Evolutionary conservation across 1,140 invertebrate species (phyloP), one percentile per base, ranked within the genome.

Genomic region (Hyles vespertilio): DNA sequence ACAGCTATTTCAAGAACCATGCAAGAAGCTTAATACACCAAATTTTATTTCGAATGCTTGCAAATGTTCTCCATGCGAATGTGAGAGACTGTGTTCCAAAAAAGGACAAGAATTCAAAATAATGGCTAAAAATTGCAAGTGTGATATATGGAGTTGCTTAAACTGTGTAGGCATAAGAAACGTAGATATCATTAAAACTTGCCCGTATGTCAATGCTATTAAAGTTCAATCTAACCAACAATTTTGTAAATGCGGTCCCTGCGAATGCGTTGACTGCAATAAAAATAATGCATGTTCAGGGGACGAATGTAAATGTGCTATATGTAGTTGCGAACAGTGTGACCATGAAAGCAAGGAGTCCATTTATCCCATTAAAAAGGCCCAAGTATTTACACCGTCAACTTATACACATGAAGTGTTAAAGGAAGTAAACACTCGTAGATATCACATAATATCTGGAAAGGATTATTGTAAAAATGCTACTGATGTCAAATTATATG

Each of bases 31-130:
- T 34, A 8, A 12, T 12, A 50, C 5, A 5, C 9, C 33, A 8
- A 33, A 51, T 4, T 44, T 43, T 7, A 54, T 22, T 32, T 22
- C 12, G 4, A 6, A 4, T 48, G 33, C 55, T 34, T 73, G 73
- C 59, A 63, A 67, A 63, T 80, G 70, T 59, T 36, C 57, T 2
- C 59, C 68, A 5, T 78, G 69, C 36, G 69, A 80, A 62, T 73
- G 73, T 56, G 46, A 69, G 49, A 49, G 69, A 47, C 55, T 68
- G 65, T 40, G 50, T 54, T 12, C 59, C 60, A 36, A 56, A 8
- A 59, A 56, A 6, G 43, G 33, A 44, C 3, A 12, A 9, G 51
- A 36, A 33, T n/a, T 3, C 22, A 47, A 46, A 32, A 54, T 10
- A 47, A n/a, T 8, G 33, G 51, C 34, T 36, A 10, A 47, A 63